Base-by-base conservation (phyloP, 2,797 vertebrate species). In the Novumbra hubbsi region DNA sequence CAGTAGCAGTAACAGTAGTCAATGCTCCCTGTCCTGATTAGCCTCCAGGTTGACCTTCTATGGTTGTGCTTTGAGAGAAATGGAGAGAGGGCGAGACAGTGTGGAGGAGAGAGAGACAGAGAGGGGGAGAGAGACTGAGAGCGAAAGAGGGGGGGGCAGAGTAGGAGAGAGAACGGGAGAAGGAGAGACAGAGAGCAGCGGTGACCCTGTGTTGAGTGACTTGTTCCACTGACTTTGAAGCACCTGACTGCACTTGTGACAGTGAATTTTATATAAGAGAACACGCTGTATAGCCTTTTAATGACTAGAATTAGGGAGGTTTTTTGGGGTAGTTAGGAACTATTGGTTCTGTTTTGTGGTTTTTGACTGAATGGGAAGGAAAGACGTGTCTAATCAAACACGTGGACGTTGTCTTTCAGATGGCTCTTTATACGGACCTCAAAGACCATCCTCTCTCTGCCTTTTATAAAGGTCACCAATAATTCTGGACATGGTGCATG, bases 41-140 rank as follows among this genome's bases (percentile, higher is more conserved):
- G 41, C 67, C 41, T 68, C 27, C 65, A 73, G 73, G 28, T 65
- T 73, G 72, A 49, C 70, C 75, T 79, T 81, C 67, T 75, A 71
- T 80, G 79, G 68, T 64, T 32, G 41, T 76, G 52, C 65, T 34
- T 45, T 74, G 73, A 28, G 65, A 12, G 30, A 27, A 21, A 8
- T 2, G 19, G 27, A 30, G 62, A 64, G 62, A 66, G 64, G 24
- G 64, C 1, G 28, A 2, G 60, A 66, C 8, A 34, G 30, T n/a
- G n/a, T n/a, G n/a, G n/a, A n/a, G n/a, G 64, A 19, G 28, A 2
- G 60, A 66, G 27, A 34, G 30, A 34, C 9, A 34, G 64, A 66
- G 64, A 17, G 63, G 30, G 63, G 1, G 27, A 19, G 28, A 34
- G 64, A 34, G 60, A 63, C 11, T 2, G 60, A 63, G 60, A 27